These are phyloP conservation scores for silkworm (Bombyx mori) DNA, from an alignment of 1,140 invertebrate species.

Conservation along the genomic window ASM3026992v2 NC_085120.1:10838501-10839000, in stretches of 20 bases:
- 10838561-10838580: too few relatives aligned
- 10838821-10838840: conserved; percentile 59
- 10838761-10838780: conserved; percentile 38
- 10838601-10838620: too few relatives aligned
- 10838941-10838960: too few relatives aligned
- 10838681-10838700: conserved; percentile 39
- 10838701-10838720: conserved; percentile 54
- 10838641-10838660: too few relatives aligned
- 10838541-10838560: too few relatives aligned
- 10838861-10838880: conserved; percentile 43
- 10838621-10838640: too few relatives aligned
- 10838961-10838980: too few relatives aligned
- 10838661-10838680: conserved; percentile 38
- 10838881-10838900: conserved; percentile 30
- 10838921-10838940: too few relatives aligned
- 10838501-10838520: too few relatives aligned
- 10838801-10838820: conserved; percentile 29
- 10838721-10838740: conserved; percentile 44
- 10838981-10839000: too few relatives aligned
- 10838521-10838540: too few relatives aligned
- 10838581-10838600: too few relatives aligned
- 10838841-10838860: conserved; percentile 36
- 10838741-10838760: conserved; percentile 25
- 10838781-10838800: conserved; percentile 27
- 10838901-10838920: conserved; percentile 3